Base-by-base conservation (phyloP, 2,797 vertebrate species). In the Leucoraja ocellata region DNA sequence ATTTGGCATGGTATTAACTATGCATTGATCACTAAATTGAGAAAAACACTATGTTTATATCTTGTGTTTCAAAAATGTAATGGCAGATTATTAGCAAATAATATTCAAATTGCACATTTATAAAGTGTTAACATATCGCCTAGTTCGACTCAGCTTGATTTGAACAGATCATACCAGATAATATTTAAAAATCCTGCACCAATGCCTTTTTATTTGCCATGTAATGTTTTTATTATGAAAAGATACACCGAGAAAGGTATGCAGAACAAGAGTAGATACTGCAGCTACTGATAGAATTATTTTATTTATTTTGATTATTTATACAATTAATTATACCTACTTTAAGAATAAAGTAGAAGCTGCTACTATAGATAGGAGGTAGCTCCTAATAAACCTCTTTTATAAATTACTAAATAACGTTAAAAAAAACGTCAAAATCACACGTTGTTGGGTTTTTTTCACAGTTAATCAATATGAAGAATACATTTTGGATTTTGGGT, bases 81-180 rank as follows among this genome's bases (percentile, higher is more conserved):
- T 8, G 73, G 28, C 13, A 54, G 11, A 54, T 14, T 54, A 76
- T 76, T 92, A 58, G 71, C 14, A 92, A 92, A 58, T 21, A 76
- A 92, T 76, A 46, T 10, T 76, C 46, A 54, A 92, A 92, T n/a
- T 74, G 54, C 46, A 28, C 14, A 39, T 58, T 21, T 36, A 46
- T 39, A n/a, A 74, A 71, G 36, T n/a, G 46, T 54, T 54, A 54
- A 6, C 61, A 14, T 83, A 54, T 90, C 71, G n/a, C 18, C 16
- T 88, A 32, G 84, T 61, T 65, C n/a, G 84, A 88, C 25, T 65
- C 39, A 86, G 23, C 63, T 54, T 86, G 84, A 63, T 88, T 32
- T 88, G 61, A 65, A 63, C n/a, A 65, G 61, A 65, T 88, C 65
- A 88, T 32, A 36, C 83, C 61, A 28, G n/a, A 63, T 58, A 10